Evolutionary conservation across 2,113 vertebrate genomes (phyloP).

Genomic region (Perca schrenkii): DNA sequence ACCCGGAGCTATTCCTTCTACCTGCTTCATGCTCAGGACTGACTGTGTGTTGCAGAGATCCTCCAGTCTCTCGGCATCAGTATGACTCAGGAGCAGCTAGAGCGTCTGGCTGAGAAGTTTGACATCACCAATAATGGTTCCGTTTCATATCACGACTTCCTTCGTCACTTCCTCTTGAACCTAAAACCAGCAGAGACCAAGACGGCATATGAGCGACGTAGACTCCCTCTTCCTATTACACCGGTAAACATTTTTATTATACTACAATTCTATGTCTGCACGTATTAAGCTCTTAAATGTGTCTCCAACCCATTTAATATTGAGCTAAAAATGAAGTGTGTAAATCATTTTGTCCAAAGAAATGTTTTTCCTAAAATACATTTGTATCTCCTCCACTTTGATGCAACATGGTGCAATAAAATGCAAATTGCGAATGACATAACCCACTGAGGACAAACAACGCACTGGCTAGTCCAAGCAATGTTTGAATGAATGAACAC

Average conservation of each 20-base stretch:
- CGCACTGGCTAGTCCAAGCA: no score
- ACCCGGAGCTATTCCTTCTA: neutral
- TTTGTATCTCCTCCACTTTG: neutral
- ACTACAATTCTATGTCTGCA: neutral
- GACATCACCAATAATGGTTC: slow-evolving; percentile 70
- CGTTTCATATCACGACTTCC: slow-evolving; percentile 65
- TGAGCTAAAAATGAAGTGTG: no score
- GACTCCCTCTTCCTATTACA: slow-evolving; percentile 68
- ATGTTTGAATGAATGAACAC: no score
- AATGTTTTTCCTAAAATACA: no score
- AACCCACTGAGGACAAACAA: no score
- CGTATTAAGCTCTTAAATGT: neutral
- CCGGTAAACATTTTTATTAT: slow-evolving; percentile 43
- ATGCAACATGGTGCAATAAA: neutral
- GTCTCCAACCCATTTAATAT: no score
- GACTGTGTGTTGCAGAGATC: slow-evolving; percentile 71
- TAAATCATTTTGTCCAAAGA: no score
- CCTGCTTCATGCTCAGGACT: neutral
- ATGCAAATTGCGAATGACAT: neutral
- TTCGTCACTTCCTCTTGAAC: slow-evolving; percentile 37
- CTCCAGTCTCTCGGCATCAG: slow-evolving; percentile 74
- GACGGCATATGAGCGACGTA: slow-evolving; percentile 57
- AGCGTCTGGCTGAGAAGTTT: slow-evolving; percentile 77
- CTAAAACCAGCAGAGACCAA: slow-evolving; percentile 1
- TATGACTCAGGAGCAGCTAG: slow-evolving; percentile 77